Evolutionary conservation across 2,888 invertebrate genomes (phyloP).

Genomic region (Dicycla oo): DNA sequence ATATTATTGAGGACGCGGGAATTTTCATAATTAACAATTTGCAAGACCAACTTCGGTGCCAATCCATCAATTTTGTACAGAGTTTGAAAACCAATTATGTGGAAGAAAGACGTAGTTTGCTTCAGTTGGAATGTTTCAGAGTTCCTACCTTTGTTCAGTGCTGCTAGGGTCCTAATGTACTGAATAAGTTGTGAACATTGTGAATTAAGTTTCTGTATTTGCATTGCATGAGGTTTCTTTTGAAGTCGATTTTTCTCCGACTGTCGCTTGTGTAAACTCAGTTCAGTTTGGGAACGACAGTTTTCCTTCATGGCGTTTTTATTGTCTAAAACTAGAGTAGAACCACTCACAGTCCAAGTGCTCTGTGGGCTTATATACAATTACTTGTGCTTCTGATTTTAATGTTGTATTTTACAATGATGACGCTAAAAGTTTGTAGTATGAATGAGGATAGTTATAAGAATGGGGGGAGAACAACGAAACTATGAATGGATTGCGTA

Average conservation of each 20-base stretch:
- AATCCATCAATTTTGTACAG: slow-evolving; percentile 82
- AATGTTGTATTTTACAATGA: slow-evolving; percentile 1
- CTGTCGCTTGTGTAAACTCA: slow-evolving; percentile 20
- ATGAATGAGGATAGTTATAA: background rate
- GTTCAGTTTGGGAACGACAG: slow-evolving; percentile 35
- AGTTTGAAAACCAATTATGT: slow-evolving; percentile 81
- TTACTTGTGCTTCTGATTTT: background rate
- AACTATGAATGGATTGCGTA: background rate
- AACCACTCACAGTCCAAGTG: slow-evolving; percentile 7
- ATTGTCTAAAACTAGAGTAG: slow-evolving; percentile 17
- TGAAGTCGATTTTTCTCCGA: slow-evolving; percentile 39
- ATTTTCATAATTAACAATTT: slow-evolving; percentile 87
- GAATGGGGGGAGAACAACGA: background rate
- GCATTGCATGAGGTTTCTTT: slow-evolving; percentile 61
- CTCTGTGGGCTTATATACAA: background rate
- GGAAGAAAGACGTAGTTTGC: slow-evolving; percentile 65
- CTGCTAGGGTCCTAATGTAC: slow-evolving; percentile 56
- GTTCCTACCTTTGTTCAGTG: slow-evolving; percentile 44
- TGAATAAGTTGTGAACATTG: slow-evolving; percentile 58
- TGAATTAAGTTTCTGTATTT: slow-evolving; percentile 59
- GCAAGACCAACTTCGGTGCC: slow-evolving; percentile 80
- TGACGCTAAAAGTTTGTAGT: background rate
- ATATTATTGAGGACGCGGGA: slow-evolving; percentile 70
- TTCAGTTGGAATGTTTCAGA: slow-evolving; percentile 46
- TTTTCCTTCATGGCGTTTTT: slow-evolving; percentile 24